Evolutionary conservation across 1,140 invertebrate species (phyloP).

Genomic region (Bombyx mori): ASM3026992v2 NC_085121.1:5173501-5174000

Average conservation of each 20-base stretch:
- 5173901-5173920: slow-evolving; percentile 50
- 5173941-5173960: neutral
- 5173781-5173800: slow-evolving; percentile 68
- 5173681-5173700: slow-evolving; percentile 62
- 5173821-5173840: slow-evolving; percentile 45
- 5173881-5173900: slow-evolving; percentile 63
- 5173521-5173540: slow-evolving; percentile 8
- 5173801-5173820: slow-evolving; percentile 63
- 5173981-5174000: too few species aligned
- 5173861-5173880: slow-evolving; percentile 57
- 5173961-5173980: too few species aligned
- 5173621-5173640: slow-evolving; percentile 33
- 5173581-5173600: slow-evolving; percentile 42
- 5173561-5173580: slow-evolving; percentile 15
- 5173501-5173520: slow-evolving; percentile 35
- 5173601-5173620: slow-evolving; percentile 65
- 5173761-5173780: slow-evolving; percentile 40
- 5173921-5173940: slow-evolving; percentile 30
- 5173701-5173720: slow-evolving; percentile 46
- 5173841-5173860: slow-evolving; percentile 25
- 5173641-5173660: slow-evolving; percentile 41
- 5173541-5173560: slow-evolving; percentile 4
- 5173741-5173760: too few species aligned
- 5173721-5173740: too few species aligned
- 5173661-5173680: slow-evolving; percentile 62